Evolutionary conservation across 2,888 invertebrate species (phyloP), one percentile per base, ranked within the genome.

Genomic region (Zelleria hepariella): DNA sequence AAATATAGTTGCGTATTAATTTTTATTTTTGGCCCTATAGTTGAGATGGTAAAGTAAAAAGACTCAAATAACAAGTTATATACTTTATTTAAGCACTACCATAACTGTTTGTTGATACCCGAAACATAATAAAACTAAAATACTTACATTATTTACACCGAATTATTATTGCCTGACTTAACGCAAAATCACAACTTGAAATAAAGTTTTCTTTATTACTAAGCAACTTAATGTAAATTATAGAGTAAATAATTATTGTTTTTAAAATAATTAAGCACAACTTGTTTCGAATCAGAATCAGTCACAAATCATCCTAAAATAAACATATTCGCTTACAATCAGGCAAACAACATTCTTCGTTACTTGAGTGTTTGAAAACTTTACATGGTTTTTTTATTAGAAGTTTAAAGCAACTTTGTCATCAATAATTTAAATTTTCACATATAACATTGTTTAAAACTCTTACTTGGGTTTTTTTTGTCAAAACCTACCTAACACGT

Each of bases 31-130:
- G 15, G 10, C 15, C 10, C 15, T 49, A n/a, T 20, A 51, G 32
- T 8, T 42, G 15, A 10, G n/a, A 71, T 65, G 63, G 62, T 67
- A 69, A 70, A 48, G 51, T 63, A 65, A 68, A 60, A 72, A 69
- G 73, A 49, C 18, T 49, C 15, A n/a, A 7, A 67, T 79, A 86
- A 86, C 85, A 82, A 78, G 72, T 80, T 63, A 85, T 84, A 86
- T 86, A 85, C 78, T 80, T 74, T 66, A 72, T 78, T 80, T 77
- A 72, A 83, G 80, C 74, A 68, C 80, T 80, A 82, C 75, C 74
- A 76, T 78, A 78, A 68, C 70, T 70, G 62, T 69, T 73, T 73
- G 23, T 15, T 52, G 58, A 58, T 54, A 42, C 15, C 10, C 32
- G 5, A 42, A 42, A 42, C 10, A 42, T 42, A 42, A 42, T 42